Evolutionary conservation across 1,140 invertebrate species (phyloP).

Genomic region (Chrysomallon squamiferum): DNA sequence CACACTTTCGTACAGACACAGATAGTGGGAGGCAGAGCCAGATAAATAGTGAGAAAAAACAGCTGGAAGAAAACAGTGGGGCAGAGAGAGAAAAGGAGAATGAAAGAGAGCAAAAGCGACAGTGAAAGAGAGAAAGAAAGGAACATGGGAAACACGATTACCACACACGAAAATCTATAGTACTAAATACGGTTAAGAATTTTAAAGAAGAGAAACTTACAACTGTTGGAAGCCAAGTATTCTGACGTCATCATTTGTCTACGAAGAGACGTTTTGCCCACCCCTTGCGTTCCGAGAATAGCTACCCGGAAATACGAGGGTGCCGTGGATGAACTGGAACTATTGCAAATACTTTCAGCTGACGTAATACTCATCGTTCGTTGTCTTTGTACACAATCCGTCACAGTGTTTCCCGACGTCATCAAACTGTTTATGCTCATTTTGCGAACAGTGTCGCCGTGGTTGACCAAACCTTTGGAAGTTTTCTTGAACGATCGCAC

Average conservation of each 20-base stretch:
- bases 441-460: slow-evolving; percentile 82
- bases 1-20: too few relatives aligned
- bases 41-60: too few relatives aligned
- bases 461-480: slow-evolving; percentile 86
- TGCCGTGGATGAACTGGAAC: slow-evolving; percentile 8
- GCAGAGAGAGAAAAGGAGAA: too few relatives aligned
- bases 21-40: too few relatives aligned
- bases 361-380: slow-evolving; percentile 2
- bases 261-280: slow-evolving; percentile 87
- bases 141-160: too few relatives aligned
- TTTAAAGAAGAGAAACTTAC: too few relatives aligned
- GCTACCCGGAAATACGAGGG: slow-evolving; percentile 75
- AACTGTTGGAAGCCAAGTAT: slow-evolving; percentile 51
- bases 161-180: too few relatives aligned
- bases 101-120: too few relatives aligned
- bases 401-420: slow-evolving; percentile 70
- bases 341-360: slow-evolving; percentile 12
- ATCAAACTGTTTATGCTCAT: slow-evolving; percentile 70
- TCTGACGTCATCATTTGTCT: slow-evolving; percentile 94
- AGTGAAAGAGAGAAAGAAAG: too few relatives aligned
- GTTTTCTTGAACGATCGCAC: slow-evolving; percentile 89
- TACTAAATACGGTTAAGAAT: too few relatives aligned
- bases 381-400: slow-evolving; percentile 18
- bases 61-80: too few relatives aligned
- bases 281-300: slow-evolving; percentile 83